Conservation (phyloP, 2,888 invertebrate species). For the Scelioninae gen. 1 region DNA sequence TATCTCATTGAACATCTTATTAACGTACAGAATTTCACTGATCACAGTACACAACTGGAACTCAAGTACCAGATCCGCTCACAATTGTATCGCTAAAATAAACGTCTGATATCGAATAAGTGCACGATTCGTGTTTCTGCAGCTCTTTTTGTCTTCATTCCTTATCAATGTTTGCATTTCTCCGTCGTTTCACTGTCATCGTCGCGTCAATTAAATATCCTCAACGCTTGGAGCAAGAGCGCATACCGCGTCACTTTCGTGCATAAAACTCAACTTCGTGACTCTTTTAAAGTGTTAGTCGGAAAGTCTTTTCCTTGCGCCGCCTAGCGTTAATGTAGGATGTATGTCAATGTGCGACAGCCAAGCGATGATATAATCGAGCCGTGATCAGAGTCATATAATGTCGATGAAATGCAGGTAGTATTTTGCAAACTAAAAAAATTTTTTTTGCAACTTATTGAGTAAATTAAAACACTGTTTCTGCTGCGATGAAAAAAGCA, state of each 20-base stretch:
- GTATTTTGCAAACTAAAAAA: too few relatives aligned
- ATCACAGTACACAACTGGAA: too few relatives aligned
- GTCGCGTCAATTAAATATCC: slow-evolving; percentile 48
- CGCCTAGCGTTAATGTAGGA: slow-evolving; percentile 23
- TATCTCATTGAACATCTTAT: too few relatives aligned
- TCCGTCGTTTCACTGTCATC: slow-evolving; percentile 38
- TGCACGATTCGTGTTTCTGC: slow-evolving; percentile 1
- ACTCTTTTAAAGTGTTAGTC: slow-evolving; percentile 21
- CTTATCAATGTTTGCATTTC: slow-evolving; percentile 39
- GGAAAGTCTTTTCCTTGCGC: slow-evolving; percentile 26
- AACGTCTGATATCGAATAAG: not conserved
- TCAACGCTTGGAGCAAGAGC: slow-evolving; percentile 16
- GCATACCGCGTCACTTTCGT: slow-evolving; percentile 25
- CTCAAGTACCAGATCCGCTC: too few relatives aligned
- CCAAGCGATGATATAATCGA: slow-evolving; percentile 29
- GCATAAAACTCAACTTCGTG: slow-evolving; percentile 32
- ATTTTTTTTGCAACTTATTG: too few relatives aligned
- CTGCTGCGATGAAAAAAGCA: too few relatives aligned
- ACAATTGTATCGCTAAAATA: slow-evolving; percentile 8
- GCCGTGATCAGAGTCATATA: slow-evolving; percentile 1
- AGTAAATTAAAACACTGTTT: too few relatives aligned
- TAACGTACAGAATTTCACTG: too few relatives aligned
- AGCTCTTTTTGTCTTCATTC: slow-evolving; percentile 4
- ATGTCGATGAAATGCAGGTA: not conserved
- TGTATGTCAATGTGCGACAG: slow-evolving; percentile 24